These are phyloP conservation scores for Lepisosteus osseus DNA, from an alignment of 2,113 vertebrate species.

Conservation along the genomic window DNA sequence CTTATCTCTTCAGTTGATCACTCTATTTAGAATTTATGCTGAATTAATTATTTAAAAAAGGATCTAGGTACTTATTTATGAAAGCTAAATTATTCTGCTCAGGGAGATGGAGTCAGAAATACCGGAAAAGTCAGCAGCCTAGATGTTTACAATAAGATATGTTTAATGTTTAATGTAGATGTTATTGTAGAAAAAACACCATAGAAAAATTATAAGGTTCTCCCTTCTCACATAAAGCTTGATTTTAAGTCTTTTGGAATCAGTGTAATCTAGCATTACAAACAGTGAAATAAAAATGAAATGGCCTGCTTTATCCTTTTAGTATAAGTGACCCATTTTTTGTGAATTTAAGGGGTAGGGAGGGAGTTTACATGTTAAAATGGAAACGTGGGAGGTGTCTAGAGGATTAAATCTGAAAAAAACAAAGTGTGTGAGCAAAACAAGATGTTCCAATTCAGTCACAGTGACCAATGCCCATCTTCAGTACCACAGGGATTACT, in stretches of 20 bases:
- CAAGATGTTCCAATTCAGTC: slow-evolving; percentile 36
- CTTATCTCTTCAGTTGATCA: too few relatives aligned
- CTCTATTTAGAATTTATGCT: too few relatives aligned
- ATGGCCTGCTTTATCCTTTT: slow-evolving; percentile 10
- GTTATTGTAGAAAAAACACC: too few relatives aligned
- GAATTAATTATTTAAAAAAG: too few relatives aligned
- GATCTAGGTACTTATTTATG: too few relatives aligned
- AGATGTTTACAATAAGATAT: too few relatives aligned
- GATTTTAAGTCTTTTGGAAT: slow-evolving; percentile 8
- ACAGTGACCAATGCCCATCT: slow-evolving; percentile 1
- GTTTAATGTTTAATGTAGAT: too few relatives aligned
- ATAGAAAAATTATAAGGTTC: not conserved
- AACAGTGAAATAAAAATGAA: not conserved
- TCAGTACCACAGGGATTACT: slow-evolving; percentile 7
- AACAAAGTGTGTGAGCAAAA: slow-evolving; percentile 44
- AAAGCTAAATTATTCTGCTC: too few relatives aligned
- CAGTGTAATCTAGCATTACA: not conserved
- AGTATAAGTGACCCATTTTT: slow-evolving; percentile 14
- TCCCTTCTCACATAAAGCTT: not conserved
- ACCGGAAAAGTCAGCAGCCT: slow-evolving; percentile 10
- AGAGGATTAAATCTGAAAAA: slow-evolving; percentile 36
- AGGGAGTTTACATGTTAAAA: slow-evolving; percentile 19
- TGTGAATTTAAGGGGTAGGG: slow-evolving; percentile 9
- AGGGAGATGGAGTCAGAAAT: not conserved
- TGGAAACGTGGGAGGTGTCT: slow-evolving; percentile 25